Evolutionary conservation across 2,888 invertebrate species (phyloP), one percentile per base, ranked within the genome.

Genomic region (Agrilus mali): DNA sequence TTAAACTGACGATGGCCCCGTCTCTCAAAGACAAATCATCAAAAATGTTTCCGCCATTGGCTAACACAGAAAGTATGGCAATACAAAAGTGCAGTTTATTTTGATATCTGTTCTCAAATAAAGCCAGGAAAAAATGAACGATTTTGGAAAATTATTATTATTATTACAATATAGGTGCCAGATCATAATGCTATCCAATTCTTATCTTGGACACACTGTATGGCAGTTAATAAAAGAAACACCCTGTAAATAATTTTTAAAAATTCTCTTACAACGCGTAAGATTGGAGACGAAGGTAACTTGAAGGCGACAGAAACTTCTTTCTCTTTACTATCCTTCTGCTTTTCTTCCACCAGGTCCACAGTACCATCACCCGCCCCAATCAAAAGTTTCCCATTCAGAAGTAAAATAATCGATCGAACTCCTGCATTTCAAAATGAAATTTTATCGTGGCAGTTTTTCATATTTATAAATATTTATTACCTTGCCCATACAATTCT

Each of bases 281-380:
- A 61, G 33, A 62, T 61, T 0, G 73, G 72, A 12, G 64, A 57
- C 14, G 66, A 68, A 1, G 70, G 68, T 16, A 65, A 47, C 53
- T 68, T 71, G 4, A 67, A 58, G n/a, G 55, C 52, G 35, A 52
- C 52, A 15, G 43, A 53, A 8, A 41, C 35, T 7, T 49, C 44
- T 27, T 41, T 41, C 38, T 43, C 41, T 10, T 39, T 44, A 14
- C 43, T 27, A 32, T 53, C 52, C 15, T 37, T 31, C 15, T 16
- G 27, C 12, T 53, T 53, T 48, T 65, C 65, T 53, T 78, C 76
- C 2, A 86, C 75, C 16, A 86, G 51, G 50, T 88, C 86, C 0
- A 93, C 65, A 0, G 78, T 79, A 0, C 94, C 94, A 64, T 89
- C 83, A 0, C 94, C 94, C 4, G 84, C 79, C 1, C 93, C 94